Evolutionary conservation across 2,797 vertebrate genomes (phyloP), one percentile per base, ranked within the genome.

Genomic region (Sebastolobus altivelis): DNA sequence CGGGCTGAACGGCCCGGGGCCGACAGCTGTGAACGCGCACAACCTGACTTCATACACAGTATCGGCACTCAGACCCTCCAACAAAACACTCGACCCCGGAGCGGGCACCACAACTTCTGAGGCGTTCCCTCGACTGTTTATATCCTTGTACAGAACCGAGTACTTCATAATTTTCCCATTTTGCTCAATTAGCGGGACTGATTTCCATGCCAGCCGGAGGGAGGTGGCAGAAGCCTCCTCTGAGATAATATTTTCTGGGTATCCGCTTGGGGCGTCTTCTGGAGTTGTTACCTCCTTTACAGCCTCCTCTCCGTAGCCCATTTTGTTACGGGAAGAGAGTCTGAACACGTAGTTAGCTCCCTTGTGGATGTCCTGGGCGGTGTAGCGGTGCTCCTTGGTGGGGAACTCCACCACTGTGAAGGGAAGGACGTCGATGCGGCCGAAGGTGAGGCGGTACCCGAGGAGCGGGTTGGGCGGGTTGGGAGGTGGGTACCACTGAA

Each of bases 41-140:
- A 99, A 97, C 97, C 97, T 98, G 95, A 98, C 97, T 94, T 99
- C 97, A 60, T 99, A 99, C 90, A 97, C 97, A 83, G 97, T 98
- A 94, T 99, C 98, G 84, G 97, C 94, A 95, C 95, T 97, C 95
- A 99, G 96, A 93, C 96, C 97, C 88, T 96, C 96, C 92, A 99
- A 95, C 93, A 96, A 95, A 93, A 97, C 91, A 80, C 95, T 95
- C 20, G 95, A 96, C 81, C 96, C 95, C 40, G 96, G 95, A 86
- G 97, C 87, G 75, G 94, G 89, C 94, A 97, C 95, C 73, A 94
- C 92, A 69, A 97, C 94, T 92, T 98, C 97, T 59, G 97, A 90
- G 87, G 97, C 97, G 4, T 97, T 97, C 76, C 97, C 96, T 70
- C 97, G 95, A 88, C 96, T 95, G 94, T 98, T 97, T 92, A 98